phyloP scores from a whole-genome alignment of 2,888 invertebrate genomes.

The Erannis defoliaria region DNA sequence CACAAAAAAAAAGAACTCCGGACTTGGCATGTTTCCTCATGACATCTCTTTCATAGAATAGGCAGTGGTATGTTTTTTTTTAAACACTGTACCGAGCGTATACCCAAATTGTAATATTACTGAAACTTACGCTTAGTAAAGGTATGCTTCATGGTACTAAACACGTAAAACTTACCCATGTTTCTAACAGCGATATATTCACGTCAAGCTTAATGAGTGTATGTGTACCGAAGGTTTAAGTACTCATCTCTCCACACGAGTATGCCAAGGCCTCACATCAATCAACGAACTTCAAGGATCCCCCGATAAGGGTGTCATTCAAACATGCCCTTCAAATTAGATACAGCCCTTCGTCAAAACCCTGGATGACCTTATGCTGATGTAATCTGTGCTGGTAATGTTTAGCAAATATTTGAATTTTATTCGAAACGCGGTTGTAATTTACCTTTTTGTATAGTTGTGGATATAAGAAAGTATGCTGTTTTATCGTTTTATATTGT shows the following conservation, averaged over 20 bases:
- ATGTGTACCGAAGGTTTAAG: constrained; percentile 23
- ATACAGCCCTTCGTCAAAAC: constrained; percentile 36
- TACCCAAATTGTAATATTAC: not conserved
- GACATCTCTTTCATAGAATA: no score
- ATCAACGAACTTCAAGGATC: constrained; percentile 38
- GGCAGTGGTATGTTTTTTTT: no score
- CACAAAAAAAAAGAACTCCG: no score
- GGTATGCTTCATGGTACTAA: not conserved
- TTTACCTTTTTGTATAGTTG: no score
- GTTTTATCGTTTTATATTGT: no score
- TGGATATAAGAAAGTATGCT: no score
- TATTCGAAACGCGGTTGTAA: constrained; percentile 14
- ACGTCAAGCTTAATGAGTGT: constrained; percentile 17
- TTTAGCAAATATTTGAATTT: constrained; percentile 32
- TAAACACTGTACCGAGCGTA: no score
- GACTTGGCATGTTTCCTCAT: no score
- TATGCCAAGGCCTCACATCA: constrained; percentile 40
- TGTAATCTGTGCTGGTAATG: constrained; percentile 37
- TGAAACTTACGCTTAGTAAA: not conserved
- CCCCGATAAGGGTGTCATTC: constrained; percentile 34
- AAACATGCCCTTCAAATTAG: constrained; percentile 39
- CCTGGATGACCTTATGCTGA: constrained; percentile 25
- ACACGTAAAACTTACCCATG: constrained; percentile 14
- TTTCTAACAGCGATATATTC: constrained; percentile 25
- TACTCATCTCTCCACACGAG: constrained; percentile 20